phyloP scores from a whole-genome alignment of 92 coral and sea anemone genomes.

The Desmophyllum pertusum region DNA sequence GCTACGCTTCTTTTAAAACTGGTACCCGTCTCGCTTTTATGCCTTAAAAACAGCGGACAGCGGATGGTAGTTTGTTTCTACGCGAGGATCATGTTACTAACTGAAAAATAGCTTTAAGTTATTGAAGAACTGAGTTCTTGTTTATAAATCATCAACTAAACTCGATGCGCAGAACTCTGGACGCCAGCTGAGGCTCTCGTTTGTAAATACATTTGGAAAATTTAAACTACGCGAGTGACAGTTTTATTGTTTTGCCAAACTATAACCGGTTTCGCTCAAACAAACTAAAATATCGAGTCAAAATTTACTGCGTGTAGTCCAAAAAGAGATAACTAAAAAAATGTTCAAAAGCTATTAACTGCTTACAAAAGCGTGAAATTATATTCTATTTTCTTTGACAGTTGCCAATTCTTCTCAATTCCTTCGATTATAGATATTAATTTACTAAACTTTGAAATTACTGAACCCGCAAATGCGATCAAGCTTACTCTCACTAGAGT shows the following conservation, averaged over 20 bases:
- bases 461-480: background rate
- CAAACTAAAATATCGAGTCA: no score
- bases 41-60: background rate
- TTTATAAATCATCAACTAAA: background rate
- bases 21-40: slow-evolving; percentile 29
- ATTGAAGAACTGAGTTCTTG: background rate
- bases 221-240: background rate
- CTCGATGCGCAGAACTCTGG: background rate
- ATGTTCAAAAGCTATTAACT: background rate
- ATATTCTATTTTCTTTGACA: background rate
- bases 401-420: background rate
- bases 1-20: background rate
- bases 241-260: background rate
- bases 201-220: background rate
- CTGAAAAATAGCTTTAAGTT: background rate
- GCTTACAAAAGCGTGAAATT: background rate
- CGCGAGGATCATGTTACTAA: background rate
- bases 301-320: background rate
- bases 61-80: background rate
- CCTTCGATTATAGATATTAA: background rate
- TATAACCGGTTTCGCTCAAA: no score
- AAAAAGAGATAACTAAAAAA: background rate
- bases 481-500: no score
- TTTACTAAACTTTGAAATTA: background rate
- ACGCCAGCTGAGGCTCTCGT: background rate